Percentiles rank a stretch among this genome's conserved stretches.
These are phyloP conservation scores for Lepilemur septentrionalis DNA, from an alignment of 2,797 vertebrate genomes.

Conservation along the genomic window DNA sequence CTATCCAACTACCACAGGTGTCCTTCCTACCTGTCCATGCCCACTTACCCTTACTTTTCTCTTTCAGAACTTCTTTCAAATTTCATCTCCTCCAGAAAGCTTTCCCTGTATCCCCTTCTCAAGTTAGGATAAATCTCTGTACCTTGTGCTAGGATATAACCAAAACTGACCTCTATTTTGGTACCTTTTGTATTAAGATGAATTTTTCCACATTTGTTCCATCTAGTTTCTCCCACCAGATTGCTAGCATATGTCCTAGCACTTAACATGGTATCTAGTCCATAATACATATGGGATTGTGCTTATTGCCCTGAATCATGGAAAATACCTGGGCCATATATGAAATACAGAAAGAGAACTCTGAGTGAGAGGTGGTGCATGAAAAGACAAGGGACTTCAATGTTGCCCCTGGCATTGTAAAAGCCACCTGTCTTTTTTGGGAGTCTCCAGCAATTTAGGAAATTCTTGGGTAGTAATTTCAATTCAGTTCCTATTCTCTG, in stretches of 20 bases:
- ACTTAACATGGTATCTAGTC: background rate
- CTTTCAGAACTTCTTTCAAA: background rate
- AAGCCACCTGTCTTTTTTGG: background rate
- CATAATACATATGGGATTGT: background rate
- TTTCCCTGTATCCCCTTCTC: background rate
- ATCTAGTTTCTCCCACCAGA: background rate
- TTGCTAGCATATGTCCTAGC: background rate
- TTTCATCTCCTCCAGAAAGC: background rate
- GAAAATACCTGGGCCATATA: background rate
- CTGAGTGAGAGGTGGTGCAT: background rate
- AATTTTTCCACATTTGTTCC: background rate
- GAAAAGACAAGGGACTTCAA: background rate
- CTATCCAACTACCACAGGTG: no score
- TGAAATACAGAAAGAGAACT: background rate
- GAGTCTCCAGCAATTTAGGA: background rate
- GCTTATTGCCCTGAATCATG: background rate
- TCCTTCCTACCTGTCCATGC: background rate
- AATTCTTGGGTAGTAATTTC: background rate
- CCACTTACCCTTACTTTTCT: background rate
- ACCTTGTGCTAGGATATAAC: background rate
- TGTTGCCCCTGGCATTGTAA: background rate
- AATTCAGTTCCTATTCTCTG: background rate
- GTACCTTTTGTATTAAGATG: background rate
- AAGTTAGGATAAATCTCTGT: background rate
- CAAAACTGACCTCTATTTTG: background rate